phyloP scores from a whole-genome alignment of 2,888 invertebrate species.

The Acanthosepion esculentum region DNA sequence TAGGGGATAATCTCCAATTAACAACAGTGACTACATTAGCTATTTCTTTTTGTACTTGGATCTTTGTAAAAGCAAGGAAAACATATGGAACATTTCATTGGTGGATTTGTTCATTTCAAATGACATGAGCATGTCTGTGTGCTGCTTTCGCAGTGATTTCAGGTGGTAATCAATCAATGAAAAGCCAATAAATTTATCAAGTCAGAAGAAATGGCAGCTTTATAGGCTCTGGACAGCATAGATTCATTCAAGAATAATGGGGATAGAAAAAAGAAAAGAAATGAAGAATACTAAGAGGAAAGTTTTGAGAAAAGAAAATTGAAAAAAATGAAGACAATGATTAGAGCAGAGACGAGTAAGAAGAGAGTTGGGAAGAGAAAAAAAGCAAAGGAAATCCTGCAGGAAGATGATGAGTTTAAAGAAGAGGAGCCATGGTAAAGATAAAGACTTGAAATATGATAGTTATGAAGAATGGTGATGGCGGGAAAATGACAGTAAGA shows the following conservation, averaged over 20 bases:
- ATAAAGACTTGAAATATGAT: not conserved
- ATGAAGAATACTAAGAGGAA: not conserved
- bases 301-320: not conserved
- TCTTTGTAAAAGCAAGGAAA: not conserved
- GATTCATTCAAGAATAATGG: not conserved
- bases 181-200: conserved; percentile 11
- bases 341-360: not conserved
- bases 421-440: not conserved
- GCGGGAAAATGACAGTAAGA: not conserved
- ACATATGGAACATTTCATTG: not conserved
- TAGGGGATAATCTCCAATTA: not conserved
- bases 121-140: not conserved
- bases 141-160: not conserved
- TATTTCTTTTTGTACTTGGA: not conserved
- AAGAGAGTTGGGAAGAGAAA: not conserved
- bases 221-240: not conserved
- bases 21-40: conserved; percentile 2
- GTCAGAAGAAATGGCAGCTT: not conserved
- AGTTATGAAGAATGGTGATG: not conserved
- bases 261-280: not conserved
- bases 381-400: not conserved
- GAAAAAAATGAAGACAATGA: too few relatives aligned
- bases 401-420: not conserved
- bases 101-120: conserved; percentile 21
- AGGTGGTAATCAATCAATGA: conserved; percentile 8